Conservation (phyloP, 2,888 invertebrate genomes). For the Catocala sponsa region DNA sequence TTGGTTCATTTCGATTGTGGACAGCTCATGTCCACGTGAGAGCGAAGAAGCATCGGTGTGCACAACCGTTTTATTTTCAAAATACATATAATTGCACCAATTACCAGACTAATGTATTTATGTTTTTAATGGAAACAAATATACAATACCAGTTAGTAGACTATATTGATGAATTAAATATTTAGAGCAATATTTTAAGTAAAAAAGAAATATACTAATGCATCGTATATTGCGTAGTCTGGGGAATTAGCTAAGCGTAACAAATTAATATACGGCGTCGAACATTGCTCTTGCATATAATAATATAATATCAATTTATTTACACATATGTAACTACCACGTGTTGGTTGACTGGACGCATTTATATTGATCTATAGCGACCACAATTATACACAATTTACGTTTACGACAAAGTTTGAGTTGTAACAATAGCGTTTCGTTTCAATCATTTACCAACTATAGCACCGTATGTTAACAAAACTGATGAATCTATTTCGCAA, state of each 20-base stretch:
- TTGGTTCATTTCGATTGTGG: slow-evolving; percentile 82
- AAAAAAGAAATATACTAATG: no score
- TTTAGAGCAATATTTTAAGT: no score
- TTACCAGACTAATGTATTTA: background rate
- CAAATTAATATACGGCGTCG: no score
- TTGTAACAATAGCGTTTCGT: slow-evolving; percentile 27
- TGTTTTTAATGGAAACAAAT: background rate
- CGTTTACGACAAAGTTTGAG: slow-evolving; percentile 3
- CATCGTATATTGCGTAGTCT: no score
- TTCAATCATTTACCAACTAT: slow-evolving; percentile 32
- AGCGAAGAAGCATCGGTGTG: slow-evolving; percentile 38
- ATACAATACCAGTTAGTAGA: no score
- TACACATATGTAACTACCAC: background rate
- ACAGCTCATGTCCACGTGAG: slow-evolving; percentile 60
- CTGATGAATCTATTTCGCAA: slow-evolving; percentile 74
- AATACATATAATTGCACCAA: slow-evolving; percentile 12
- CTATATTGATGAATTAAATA: no score
- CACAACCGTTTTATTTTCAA: slow-evolving; percentile 32
- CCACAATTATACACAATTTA: slow-evolving; percentile 6
- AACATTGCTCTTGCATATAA: no score
- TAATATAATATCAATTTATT: no score
- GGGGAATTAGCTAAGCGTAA: no score
- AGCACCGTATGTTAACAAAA: slow-evolving; percentile 64
- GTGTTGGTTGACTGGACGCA: background rate
- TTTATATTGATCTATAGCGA: background rate